Conservation (phyloP, 2,797 vertebrate genomes). For the Epinephelus awoara region DNA sequence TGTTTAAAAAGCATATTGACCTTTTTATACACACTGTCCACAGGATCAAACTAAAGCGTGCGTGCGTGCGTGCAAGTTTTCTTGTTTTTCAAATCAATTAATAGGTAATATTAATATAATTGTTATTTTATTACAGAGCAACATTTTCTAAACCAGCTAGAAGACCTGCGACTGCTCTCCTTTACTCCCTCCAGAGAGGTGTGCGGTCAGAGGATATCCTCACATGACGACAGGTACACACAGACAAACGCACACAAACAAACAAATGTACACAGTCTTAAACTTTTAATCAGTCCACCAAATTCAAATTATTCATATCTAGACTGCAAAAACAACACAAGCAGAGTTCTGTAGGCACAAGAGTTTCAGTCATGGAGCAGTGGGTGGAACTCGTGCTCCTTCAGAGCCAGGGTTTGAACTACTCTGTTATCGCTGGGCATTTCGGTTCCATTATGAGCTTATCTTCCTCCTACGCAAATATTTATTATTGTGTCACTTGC, state of each 20-base stretch:
- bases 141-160: constrained; percentile 94
- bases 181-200: constrained; percentile 97
- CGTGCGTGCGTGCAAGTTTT: background rate
- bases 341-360: background rate
- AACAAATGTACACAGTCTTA: background rate
- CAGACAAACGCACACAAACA: background rate
- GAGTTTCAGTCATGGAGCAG: background rate
- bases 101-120: background rate
- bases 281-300: background rate
- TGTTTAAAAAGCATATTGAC: background rate
- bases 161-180: constrained; percentile 95
- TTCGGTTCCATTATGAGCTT: constrained; percentile 1
- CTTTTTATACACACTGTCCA: background rate
- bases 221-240: constrained; percentile 95
- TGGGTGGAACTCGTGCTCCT: no score
- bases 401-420: background rate
- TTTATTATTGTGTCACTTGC: background rate
- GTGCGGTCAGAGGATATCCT: constrained; percentile 94
- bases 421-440: background rate
- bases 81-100: background rate
- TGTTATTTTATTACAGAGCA: constrained; percentile 86
- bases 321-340: background rate
- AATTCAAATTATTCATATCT: no score
- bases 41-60: background rate
- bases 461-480: background rate